phyloP scores from a whole-genome alignment of 2,888 invertebrate genomes.

The Amiota minor region DNA sequence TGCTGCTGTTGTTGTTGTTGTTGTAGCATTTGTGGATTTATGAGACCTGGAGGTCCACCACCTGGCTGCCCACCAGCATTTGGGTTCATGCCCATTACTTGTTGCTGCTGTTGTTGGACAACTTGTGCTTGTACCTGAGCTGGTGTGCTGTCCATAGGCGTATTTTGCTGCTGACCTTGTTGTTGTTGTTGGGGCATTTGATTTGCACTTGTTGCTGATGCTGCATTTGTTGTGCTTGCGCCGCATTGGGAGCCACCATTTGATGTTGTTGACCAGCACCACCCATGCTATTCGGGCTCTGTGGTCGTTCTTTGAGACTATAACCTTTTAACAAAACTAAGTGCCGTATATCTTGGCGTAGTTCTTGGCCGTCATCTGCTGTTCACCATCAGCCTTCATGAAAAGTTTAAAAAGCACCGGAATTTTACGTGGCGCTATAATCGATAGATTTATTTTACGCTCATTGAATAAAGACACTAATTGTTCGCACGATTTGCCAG shows the following conservation, averaged over 20 bases:
- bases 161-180: slow-evolving; percentile 49
- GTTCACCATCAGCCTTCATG: slow-evolving; percentile 91
- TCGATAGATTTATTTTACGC: slow-evolving; percentile 88
- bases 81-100: slow-evolving; percentile 67
- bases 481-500: slow-evolving; percentile 88
- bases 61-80: slow-evolving; percentile 43
- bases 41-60: slow-evolving; percentile 44
- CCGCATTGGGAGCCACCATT: slow-evolving; percentile 54
- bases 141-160: slow-evolving; percentile 54
- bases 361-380: slow-evolving; percentile 87
- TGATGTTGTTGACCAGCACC: slow-evolving; percentile 53
- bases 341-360: slow-evolving; percentile 91
- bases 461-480: slow-evolving; percentile 85
- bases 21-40: slow-evolving; percentile 51
- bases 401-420: slow-evolving; percentile 89
- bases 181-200: slow-evolving; percentile 43
- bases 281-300: slow-evolving; percentile 75
- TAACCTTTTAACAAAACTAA: slow-evolving; percentile 84
- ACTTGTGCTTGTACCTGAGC: slow-evolving; percentile 55
- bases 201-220: slow-evolving; percentile 51
- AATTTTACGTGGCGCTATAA: slow-evolving; percentile 91
- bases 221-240: slow-evolving; percentile 47
- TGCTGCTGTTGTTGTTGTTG: slow-evolving; percentile 57
- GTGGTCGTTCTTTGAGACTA: slow-evolving; percentile 81
- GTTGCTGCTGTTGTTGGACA: slow-evolving; percentile 43